phyloP scores from a whole-genome alignment of 2,888 invertebrate genomes.

The Pantelozetes paolii region DNA sequence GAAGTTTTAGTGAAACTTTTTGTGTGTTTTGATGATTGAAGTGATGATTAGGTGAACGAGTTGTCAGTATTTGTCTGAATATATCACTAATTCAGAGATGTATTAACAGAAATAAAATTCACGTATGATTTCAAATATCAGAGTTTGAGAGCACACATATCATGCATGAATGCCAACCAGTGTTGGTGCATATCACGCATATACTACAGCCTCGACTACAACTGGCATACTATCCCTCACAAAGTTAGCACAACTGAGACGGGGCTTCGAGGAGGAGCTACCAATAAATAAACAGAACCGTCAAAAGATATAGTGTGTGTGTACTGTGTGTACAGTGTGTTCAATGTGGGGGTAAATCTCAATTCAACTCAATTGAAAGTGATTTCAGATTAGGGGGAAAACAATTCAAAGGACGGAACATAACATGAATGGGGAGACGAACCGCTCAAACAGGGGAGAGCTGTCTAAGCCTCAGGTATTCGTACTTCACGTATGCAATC shows the following conservation, averaged over 20 bases:
- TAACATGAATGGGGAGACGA: not conserved
- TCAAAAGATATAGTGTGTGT: slow-evolving; percentile 8
- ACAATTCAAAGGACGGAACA: slow-evolving; percentile 16
- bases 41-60: not conserved
- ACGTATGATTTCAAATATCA: slow-evolving; percentile 3
- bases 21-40: not conserved
- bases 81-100: not conserved
- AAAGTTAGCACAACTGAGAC: slow-evolving; percentile 3
- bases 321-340: too few species aligned
- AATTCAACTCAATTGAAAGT: slow-evolving; percentile 29
- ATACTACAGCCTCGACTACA: slow-evolving; percentile 24
- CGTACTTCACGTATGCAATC: slow-evolving; percentile 12
- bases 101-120: not conserved
- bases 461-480: slow-evolving; percentile 17
- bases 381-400: slow-evolving; percentile 1
- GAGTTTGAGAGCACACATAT: slow-evolving; percentile 13
- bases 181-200: slow-evolving; percentile 28
- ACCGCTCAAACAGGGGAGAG: not conserved
- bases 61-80: not conserved
- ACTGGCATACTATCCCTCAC: slow-evolving; percentile 6
- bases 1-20: not conserved
- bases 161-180: slow-evolving; percentile 27
- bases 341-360: slow-evolving; percentile 10
- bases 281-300: slow-evolving; percentile 27
- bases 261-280: slow-evolving; percentile 23